phyloP scores from a whole-genome alignment of 2,113 vertebrate genomes.

The Clarias batrachus region DNA sequence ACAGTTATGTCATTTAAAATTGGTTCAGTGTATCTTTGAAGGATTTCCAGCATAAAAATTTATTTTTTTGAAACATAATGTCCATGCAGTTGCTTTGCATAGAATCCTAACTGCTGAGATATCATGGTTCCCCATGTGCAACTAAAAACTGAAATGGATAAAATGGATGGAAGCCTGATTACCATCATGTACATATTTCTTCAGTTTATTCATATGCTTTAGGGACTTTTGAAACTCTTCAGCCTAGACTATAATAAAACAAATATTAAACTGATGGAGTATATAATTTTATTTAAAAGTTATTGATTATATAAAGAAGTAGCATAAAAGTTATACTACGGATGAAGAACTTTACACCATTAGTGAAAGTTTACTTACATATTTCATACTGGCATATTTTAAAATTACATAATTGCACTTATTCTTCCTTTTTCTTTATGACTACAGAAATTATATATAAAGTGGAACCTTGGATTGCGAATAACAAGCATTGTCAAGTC shows the following conservation, averaged over 20 bases:
- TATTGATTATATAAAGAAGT: not conserved
- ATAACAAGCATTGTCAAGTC: too few species aligned
- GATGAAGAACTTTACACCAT: not conserved
- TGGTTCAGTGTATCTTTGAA: not conserved
- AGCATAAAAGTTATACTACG: not conserved
- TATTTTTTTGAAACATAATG: not conserved
- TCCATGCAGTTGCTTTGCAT: not conserved
- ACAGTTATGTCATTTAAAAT: not conserved
- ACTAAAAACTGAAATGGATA: too few species aligned
- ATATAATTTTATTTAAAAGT: not conserved
- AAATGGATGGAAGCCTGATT: not conserved
- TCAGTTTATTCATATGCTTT: not conserved
- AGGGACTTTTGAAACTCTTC: not conserved
- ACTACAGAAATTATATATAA: not conserved
- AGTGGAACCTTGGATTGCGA: too few species aligned
- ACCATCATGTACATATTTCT: not conserved
- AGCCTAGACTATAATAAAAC: not conserved
- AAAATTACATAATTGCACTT: not conserved
- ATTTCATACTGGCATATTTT: not conserved
- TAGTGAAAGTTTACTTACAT: not conserved
- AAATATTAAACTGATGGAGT: not conserved
- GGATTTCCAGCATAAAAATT: not conserved
- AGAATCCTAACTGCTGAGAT: not conserved
- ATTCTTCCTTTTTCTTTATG: not conserved
- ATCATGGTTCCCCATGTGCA: not conserved